These are phyloP conservation scores for Andrena haemorrhoa DNA, from an alignment of 2,888 invertebrate genomes.

Conservation along the genomic window DNA sequence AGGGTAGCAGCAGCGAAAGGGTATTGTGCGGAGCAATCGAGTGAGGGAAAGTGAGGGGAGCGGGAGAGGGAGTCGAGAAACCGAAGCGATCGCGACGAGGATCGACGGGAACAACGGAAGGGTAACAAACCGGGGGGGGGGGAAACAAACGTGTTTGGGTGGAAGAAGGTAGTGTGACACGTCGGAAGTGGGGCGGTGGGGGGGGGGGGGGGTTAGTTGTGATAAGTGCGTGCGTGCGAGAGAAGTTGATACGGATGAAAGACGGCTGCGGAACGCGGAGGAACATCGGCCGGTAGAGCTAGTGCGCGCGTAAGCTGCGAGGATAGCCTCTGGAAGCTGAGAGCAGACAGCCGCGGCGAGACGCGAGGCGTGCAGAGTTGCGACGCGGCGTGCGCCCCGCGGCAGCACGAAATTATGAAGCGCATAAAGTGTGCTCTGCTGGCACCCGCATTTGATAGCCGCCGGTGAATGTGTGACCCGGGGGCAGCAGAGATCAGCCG, in stretches of 20 bases:
- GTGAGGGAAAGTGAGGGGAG: constrained; percentile 8
- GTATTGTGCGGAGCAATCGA: constrained; percentile 37
- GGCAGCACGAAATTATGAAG: constrained; percentile 80
- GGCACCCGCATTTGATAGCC: constrained; percentile 75
- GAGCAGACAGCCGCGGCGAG: constrained; percentile 63
- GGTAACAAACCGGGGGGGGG: neutral
- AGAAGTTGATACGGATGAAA: constrained; percentile 11
- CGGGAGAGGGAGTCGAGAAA: neutral
- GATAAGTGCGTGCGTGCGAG: constrained; percentile 42
- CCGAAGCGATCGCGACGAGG: neutral
- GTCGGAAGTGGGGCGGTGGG: constrained; percentile 24
- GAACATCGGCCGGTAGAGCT: constrained; percentile 30
- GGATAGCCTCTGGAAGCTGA: constrained; percentile 60
- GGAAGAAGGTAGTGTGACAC: constrained; percentile 7
- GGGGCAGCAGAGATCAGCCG: constrained; percentile 84
- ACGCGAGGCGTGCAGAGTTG: constrained; percentile 56
- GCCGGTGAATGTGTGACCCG: constrained; percentile 84
- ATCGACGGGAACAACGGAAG: neutral
- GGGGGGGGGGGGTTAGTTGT: constrained; percentile 35
- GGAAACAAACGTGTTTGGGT: neutral
- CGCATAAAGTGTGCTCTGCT: constrained; percentile 75
- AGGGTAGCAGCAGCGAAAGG: constrained; percentile 16
- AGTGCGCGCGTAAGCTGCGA: constrained; percentile 43
- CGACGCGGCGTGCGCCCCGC: constrained; percentile 54
- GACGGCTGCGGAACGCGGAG: constrained; percentile 13